Conservation (phyloP, 2,888 invertebrate species). For the Parnassius glacialis region DNA sequence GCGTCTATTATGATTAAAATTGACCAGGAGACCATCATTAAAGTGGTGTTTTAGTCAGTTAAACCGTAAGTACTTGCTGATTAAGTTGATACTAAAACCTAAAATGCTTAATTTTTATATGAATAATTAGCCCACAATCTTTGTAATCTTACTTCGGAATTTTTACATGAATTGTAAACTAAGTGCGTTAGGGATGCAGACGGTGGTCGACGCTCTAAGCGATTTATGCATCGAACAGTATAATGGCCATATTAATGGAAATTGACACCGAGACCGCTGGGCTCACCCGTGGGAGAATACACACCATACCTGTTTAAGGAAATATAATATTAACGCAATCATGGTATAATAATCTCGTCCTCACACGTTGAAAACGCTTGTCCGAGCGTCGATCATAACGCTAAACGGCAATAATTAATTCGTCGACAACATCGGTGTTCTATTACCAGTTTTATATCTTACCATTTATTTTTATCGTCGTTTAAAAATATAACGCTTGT, state of each 20-base stretch:
- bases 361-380: constrained; percentile 58
- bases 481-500: constrained; percentile 22
- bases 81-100: too few species aligned
- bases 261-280: constrained; percentile 64
- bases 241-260: constrained; percentile 74
- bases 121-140: background rate
- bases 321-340: constrained; percentile 74
- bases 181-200: constrained; percentile 25
- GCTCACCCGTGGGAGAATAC: constrained; percentile 51
- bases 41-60: too few species aligned
- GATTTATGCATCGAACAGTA: constrained; percentile 66
- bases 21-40: too few species aligned
- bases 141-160: background rate
- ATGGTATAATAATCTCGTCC: constrained; percentile 67
- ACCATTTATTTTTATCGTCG: constrained; percentile 23
- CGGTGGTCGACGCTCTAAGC: constrained; percentile 56
- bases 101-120: too few species aligned
- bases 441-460: constrained; percentile 26
- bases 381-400: constrained; percentile 47
- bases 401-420: constrained; percentile 59
- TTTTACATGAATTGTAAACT: background rate
- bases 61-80: background rate
- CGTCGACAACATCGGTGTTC: constrained; percentile 34
- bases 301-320: constrained; percentile 57
- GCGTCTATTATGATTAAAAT: too few species aligned